A percentile compares a stretch with the other conserved stretches of the same genome.
Conservation (phyloP, 1,140 invertebrate species). For the Drosophila azteca region DNA sequence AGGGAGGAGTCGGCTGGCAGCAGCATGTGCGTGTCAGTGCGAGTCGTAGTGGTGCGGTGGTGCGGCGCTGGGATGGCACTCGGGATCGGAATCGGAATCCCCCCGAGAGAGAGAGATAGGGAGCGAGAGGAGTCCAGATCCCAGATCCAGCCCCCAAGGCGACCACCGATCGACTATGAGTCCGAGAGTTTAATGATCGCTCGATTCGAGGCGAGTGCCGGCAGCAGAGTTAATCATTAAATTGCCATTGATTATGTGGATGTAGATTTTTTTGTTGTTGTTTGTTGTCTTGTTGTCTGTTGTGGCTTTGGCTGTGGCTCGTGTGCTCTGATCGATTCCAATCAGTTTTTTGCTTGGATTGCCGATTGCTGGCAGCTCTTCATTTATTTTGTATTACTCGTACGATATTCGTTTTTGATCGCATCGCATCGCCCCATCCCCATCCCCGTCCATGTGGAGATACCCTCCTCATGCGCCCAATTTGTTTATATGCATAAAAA, state of each 20-base stretch:
- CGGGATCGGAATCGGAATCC: background rate
- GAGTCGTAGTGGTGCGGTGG: background rate
- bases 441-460: slow-evolving; percentile 2
- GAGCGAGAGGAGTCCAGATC: background rate
- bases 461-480: slow-evolving; percentile 33
- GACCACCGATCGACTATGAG: slow-evolving; percentile 24
- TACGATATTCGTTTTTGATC: slow-evolving; percentile 34
- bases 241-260: slow-evolving; percentile 73
- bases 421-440: background rate
- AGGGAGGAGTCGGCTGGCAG: slow-evolving; percentile 6
- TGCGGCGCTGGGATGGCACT: slow-evolving; percentile 14
- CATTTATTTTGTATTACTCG: slow-evolving; percentile 30
- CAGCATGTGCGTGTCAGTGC: slow-evolving; percentile 46
- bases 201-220: slow-evolving; percentile 40
- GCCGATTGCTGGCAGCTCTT: slow-evolving; percentile 15
- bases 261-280: slow-evolving; percentile 3
- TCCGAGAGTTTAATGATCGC: slow-evolving; percentile 58
- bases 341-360: slow-evolving; percentile 11
- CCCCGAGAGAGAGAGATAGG: too few relatives aligned
- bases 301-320: slow-evolving; percentile 69
- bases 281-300: slow-evolving; percentile 20
- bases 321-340: slow-evolving; percentile 58
- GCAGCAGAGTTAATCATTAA: slow-evolving; percentile 75
- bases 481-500: slow-evolving; percentile 82
- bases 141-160: slow-evolving; percentile 20